Evolutionary conservation across 2,113 vertebrate genomes (phyloP).

Genomic region (Antechinus stuartii): DNA sequence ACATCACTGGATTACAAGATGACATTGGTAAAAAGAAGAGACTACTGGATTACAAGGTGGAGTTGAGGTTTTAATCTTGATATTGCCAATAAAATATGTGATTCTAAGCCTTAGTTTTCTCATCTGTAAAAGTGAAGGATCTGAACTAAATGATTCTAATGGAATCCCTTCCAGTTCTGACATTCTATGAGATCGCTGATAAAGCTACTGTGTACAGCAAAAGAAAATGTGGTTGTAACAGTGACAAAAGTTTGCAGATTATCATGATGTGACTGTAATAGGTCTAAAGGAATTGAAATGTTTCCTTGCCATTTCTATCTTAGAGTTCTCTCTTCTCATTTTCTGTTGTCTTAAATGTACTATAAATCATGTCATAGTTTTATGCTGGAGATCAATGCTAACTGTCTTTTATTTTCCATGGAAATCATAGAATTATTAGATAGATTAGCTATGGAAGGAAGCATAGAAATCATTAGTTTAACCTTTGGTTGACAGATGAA

Average conservation of each 20-base stretch:
- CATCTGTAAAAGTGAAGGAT: background rate
- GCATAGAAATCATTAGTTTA: background rate
- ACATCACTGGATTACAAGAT: background rate
- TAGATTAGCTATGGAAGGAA: background rate
- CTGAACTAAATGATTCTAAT: background rate
- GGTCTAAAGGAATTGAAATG: conserved; percentile 17
- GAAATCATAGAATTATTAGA: background rate
- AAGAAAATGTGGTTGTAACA: conserved; percentile 14
- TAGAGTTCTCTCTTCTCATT: background rate
- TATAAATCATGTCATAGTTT: background rate
- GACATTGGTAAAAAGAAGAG: background rate
- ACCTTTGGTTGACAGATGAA: background rate
- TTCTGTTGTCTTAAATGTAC: background rate
- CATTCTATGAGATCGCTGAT: background rate
- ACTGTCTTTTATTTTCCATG: background rate
- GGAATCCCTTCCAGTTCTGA: background rate
- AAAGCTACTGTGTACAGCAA: background rate
- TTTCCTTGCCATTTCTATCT: conserved; percentile 1
- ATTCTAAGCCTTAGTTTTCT: conserved; percentile 4
- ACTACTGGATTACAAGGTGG: background rate
- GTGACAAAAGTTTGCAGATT: background rate
- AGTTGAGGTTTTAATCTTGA: background rate
- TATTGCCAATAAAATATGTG: background rate
- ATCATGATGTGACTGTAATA: conserved; percentile 12
- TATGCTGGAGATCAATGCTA: background rate